Evolutionary conservation across 2,113 vertebrate genomes (phyloP), one percentile per base, ranked within the genome.

Genomic region (Atractosteus spatula): DNA sequence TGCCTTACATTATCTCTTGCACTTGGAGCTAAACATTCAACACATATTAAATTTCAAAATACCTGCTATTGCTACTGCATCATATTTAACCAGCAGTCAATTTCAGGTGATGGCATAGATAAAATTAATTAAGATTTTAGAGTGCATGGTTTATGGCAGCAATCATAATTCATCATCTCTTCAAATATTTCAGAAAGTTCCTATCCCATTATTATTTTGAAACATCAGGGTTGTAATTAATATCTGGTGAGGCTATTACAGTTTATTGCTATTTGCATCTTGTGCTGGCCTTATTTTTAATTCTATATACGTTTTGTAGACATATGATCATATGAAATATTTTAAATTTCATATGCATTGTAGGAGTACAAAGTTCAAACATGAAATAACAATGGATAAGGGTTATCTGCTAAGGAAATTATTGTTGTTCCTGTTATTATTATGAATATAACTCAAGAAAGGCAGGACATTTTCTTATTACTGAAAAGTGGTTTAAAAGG

Each of bases 91-190:
- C 13, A 41, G 63, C 42, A 65, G 42, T 65, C 42, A 41, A 41
- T 65, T 65, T 65, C 41, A 44, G 63, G 41, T 13, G 63, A 65
- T 65, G 10, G 12, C 63, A 65, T 41, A 44, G 12, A 41, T 65
- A 44, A 44, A 65, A 42, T 41, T 65, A 41, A 41, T 44, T 12
- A 44, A 65, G 29, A 65, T 11, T 42, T 44, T 41, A 65, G 8
- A 13, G 41, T 44, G 41, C 63, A 10, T 65, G 63, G 63, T 65
- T 65, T 42, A 65, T 13, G 41, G 17, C 41, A 11, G 11, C 13
- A 12, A 12, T 65, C 63, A 65, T 12, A 65, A 44, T 44, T 42
- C 7, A 44, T 44, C 29, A 65, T 44, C 42, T 42, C 13, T 41
- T 2, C 3, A 41, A 42, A 42, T 44, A 6, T 65, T 41, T 11